Evolutionary conservation across 2,797 vertebrate genomes (phyloP), one percentile per base, ranked within the genome.

Genomic region (Rhinophrynus dorsalis): DNA sequence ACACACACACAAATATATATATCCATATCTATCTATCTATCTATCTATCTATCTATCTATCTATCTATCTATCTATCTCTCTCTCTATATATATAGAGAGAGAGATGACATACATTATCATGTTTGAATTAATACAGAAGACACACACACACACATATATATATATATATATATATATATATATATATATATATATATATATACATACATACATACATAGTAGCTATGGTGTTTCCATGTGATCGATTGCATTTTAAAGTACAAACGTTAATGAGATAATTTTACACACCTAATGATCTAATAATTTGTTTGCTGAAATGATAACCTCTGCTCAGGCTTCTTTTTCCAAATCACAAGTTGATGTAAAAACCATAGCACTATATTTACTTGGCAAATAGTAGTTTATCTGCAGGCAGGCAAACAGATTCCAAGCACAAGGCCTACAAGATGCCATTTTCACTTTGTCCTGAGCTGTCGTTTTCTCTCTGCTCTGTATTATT

Each of bases 361-460:
- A 55, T 70, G 58, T 51, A 32, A 57, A n/a, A 52, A 26, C 29
- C 37, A 60, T 15, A 8, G 37, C 47, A 67, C 20, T 52, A 27
- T 59, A 52, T 51, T 66, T 44, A 59, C 35, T 73, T 7, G 17
- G 62, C 23, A 66, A 66, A 67, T 47, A 73, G 17, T 73, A 30
- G 18, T 57, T 73, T 67, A 67, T 52, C 55, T 52, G 26, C 10
- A 13, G 8, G 7, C 11, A 65, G 52, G 58, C 47, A 59, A 26
- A 40, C 18, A 52, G 20, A 30, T 51, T 47, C 61, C 51, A 37
- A 55, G 42, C 57, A 47, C 67, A 15, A 51, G 67, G 67, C 67
- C 58, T 55, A 27, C 15, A 44, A 5, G 33, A 40, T 18, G 32
- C 35, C 26, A 69, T 62, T 37, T 54, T 12, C 18, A 29, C 32